Evolutionary conservation across 2,797 vertebrate species (phyloP), one percentile per base, ranked within the genome.

Genomic region (Tadarida brasiliensis): DNA sequence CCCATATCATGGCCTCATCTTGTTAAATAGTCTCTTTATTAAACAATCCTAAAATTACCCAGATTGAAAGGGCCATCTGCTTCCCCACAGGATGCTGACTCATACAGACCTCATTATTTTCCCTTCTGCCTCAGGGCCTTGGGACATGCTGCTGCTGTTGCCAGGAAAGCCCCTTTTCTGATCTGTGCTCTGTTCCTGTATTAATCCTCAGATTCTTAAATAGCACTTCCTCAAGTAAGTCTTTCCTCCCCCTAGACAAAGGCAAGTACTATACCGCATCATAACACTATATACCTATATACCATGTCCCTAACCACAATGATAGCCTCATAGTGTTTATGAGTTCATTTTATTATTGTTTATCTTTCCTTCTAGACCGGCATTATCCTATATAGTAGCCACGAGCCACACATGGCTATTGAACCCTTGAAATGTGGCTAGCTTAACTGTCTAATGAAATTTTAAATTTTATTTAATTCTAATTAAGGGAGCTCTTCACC

Each of bases 31-130:
- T 77, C 51, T 95, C 17, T 76, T 87, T 68, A 35, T 88, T 83
- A 91, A 78, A 83, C 19, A 47, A 17, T 81, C 30, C 76, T 94
- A 76, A 93, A 77, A 51, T 63, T 68, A 71, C 54, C 86, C 51
- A 71, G 73, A 85, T 51, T 47, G 44, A 67, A 94, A 67, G n/a
- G 10, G 24, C 67, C 94, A 65, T 94, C 81, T 92, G 39, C 73
- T 92, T 84, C 44, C 70, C n/a, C 88, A 71, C 19, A 71, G 81
- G 89, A 94, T 80, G 76, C 63, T 94, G 71, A 74, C 51, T 91
- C 70, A 94, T 44, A 54, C 19, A 65, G 70, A 70, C 59, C 59
- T 96, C 81, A 80, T 51, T 59, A 14, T 73, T 47, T 67, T 56
- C 24, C 26, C 54, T 65, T 94, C 61, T 85, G 86, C 82, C 94